Evolutionary conservation across 2,113 vertebrate species (phyloP).

Genomic region (Capreolus pygargus): DNA sequence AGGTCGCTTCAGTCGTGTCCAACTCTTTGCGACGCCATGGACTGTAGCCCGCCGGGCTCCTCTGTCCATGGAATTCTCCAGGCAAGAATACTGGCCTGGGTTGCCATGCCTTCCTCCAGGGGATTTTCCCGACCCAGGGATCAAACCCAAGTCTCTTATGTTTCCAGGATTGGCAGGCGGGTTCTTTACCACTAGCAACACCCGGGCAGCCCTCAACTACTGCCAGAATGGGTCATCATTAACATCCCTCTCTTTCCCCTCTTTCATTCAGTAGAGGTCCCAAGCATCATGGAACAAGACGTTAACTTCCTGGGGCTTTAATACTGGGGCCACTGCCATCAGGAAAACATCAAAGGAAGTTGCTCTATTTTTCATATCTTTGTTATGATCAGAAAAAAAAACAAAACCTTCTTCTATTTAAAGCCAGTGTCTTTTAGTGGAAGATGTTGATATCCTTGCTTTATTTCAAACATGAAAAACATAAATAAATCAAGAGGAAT

Average conservation of each 20-base stretch:
- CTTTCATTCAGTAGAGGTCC: background rate
- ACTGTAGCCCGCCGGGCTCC: background rate
- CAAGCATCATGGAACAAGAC: rapidly evolving
- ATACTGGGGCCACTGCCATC: background rate
- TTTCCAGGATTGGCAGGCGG: background rate
- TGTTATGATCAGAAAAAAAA: background rate
- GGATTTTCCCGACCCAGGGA: background rate
- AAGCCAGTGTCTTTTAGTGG: background rate
- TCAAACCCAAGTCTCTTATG: background rate
- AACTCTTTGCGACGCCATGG: background rate
- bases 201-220: background rate
- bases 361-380: background rate
- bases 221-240: rapidly evolving
- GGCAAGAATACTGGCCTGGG: background rate
- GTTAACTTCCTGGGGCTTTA: background rate
- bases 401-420: background rate
- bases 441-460: background rate
- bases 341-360: background rate
- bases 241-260: background rate
- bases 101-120: background rate
- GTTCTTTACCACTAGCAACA: background rate
- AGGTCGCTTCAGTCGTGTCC: background rate
- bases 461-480: background rate
- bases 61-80: background rate
- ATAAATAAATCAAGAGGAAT: conserved; percentile 23